These are phyloP conservation scores for Helicoverpa assulta DNA, from an alignment of 2,888 invertebrate genomes.

Conservation along the genomic window DNA sequence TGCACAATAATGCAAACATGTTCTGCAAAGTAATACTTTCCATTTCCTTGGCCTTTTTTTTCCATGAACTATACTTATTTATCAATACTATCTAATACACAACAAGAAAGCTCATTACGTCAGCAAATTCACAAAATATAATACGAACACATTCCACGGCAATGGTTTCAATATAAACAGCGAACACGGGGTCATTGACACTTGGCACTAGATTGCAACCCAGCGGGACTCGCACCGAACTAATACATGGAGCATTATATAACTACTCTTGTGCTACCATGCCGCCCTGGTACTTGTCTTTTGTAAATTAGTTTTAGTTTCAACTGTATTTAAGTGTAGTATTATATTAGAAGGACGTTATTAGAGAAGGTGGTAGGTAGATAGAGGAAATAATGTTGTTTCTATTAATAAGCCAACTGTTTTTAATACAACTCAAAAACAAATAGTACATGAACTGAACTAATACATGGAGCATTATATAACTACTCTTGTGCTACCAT, in stretches of 20 bases:
- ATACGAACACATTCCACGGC: slow-evolving; percentile 35
- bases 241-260: slow-evolving; percentile 45
- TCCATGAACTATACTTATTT: background rate
- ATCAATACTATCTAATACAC: background rate
- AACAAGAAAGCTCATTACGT: slow-evolving; percentile 11
- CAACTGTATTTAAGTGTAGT: slow-evolving; percentile 1
- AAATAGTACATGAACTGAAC: no score
- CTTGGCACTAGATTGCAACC: slow-evolving; percentile 65
- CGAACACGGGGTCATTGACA: slow-evolving; percentile 61
- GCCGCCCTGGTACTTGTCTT: slow-evolving; percentile 44
- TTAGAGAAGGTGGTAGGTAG: no score
- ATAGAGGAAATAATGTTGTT: no score
- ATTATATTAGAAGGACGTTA: no score
- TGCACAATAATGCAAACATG: no score
- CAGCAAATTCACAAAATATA: slow-evolving; percentile 31
- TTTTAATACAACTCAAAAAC: no score
- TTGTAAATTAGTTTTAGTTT: slow-evolving; percentile 43
- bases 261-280: slow-evolving; percentile 40
- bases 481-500: slow-evolving; percentile 40
- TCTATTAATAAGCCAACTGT: no score
- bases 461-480: slow-evolving; percentile 45
- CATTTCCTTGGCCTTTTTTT: background rate
- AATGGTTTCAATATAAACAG: slow-evolving; percentile 55
- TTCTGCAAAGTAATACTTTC: background rate
- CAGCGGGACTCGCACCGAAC: slow-evolving; percentile 61